A percentile compares a stretch with the other conserved stretches of the same genome.
phyloP scores from a whole-genome alignment of 2,888 invertebrate genomes.

The Tryphoninae sp. region DNA sequence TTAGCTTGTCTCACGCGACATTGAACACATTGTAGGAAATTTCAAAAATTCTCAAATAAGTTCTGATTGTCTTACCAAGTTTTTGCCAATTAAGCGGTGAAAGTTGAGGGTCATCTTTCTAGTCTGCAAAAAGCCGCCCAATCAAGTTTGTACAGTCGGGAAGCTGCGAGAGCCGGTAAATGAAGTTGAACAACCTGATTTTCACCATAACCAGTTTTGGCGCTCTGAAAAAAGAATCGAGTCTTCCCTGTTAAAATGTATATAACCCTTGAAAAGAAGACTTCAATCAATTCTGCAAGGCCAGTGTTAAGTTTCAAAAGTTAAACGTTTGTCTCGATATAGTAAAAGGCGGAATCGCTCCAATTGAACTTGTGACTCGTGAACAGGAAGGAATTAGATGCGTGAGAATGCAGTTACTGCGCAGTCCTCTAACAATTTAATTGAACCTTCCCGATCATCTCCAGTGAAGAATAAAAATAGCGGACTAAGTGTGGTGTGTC shows the following conservation, averaged over 20 bases:
- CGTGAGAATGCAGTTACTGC: constrained; percentile 32
- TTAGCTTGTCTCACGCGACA: not conserved
- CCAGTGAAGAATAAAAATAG: constrained; percentile 19
- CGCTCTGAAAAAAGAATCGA: not conserved
- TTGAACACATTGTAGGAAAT: not conserved
- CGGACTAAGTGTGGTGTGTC: not conserved
- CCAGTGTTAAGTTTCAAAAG: constrained; percentile 24
- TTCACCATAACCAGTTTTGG: not conserved
- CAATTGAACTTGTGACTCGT: constrained; percentile 14
- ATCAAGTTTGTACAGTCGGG: not conserved
- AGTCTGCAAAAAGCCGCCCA: not conserved
- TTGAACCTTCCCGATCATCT: constrained; percentile 11
- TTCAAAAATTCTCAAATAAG: not conserved
- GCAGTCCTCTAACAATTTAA: not conserved
- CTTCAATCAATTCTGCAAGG: not conserved
- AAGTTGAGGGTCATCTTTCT: constrained; percentile 34
- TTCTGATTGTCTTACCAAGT: not conserved
- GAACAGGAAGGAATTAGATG: constrained; percentile 39
- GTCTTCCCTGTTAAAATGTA: not conserved
- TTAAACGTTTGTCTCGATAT: constrained; percentile 7
- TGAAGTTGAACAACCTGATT: not conserved
- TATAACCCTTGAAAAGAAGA: not conserved
- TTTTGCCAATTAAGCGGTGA: constrained; percentile 38
- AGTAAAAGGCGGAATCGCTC: constrained; percentile 8
- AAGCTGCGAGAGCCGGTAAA: not conserved